These are phyloP conservation scores for Zapus hudsonius DNA, from an alignment of 2,113 vertebrate genomes.

Conservation along the genomic window DNA sequence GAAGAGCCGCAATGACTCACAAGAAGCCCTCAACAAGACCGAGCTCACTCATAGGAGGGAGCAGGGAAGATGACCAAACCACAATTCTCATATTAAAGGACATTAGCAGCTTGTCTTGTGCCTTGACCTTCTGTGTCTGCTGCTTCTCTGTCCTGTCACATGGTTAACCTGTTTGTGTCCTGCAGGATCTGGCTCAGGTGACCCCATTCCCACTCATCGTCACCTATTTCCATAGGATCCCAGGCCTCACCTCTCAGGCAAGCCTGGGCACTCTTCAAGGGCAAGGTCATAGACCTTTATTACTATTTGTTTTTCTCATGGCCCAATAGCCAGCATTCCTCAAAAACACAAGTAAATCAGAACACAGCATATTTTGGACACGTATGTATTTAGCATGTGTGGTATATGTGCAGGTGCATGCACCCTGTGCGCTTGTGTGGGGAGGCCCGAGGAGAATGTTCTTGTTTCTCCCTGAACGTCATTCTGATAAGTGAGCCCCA, in stretches of 20 bases:
- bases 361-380: neutral
- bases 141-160: neutral
- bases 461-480: no score
- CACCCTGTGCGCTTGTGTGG: no score
- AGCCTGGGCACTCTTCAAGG: neutral
- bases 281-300: neutral
- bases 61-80: no score
- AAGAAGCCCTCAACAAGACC: no score
- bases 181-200: neutral
- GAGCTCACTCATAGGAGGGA: no score
- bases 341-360: neutral
- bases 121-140: fast-evolving
- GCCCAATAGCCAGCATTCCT: neutral
- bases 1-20: no score
- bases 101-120: fast-evolving
- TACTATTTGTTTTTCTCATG: neutral
- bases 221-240: neutral
- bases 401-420: no score
- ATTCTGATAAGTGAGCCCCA: no score
- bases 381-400: no score
- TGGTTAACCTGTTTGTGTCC: neutral
- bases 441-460: no score
- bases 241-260: neutral
- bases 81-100: fast-evolving
- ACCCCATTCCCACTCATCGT: fast-evolving